Base-by-base conservation (phyloP, 2,113 vertebrate genomes). In the Micronycteris hirsuta region DNA sequence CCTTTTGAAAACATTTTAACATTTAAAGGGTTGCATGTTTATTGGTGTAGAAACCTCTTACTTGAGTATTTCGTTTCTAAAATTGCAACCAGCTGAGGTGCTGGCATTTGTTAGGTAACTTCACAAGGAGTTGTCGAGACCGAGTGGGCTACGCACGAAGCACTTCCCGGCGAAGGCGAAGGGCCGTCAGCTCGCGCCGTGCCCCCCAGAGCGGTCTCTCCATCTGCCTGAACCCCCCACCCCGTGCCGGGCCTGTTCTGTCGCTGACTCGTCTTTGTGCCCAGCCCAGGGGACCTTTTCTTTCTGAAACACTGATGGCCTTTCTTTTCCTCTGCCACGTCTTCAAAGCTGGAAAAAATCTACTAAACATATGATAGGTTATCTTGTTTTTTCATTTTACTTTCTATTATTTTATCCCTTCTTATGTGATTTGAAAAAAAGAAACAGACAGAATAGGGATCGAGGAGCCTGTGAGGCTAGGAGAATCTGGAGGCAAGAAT, bases 1-100 rank as follows among this genome's bases (percentile, higher is more conserved):
- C 63, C 31, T 14, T 86, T 70, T 91, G 52, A 80, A 86, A 89
- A 45, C 56, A 65, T 31, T 45, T 65, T 89, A 43, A 90, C 41
- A 4, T 74, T 78, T 82, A 28, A 86, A 17, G 71, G 3, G 17
- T 68, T 80, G 71, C n/a, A 45, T 91, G 81, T 91, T 47, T 38
- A 20, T 33, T 73, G 82, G 43, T 74, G 56, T 83, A 73, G 88
- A 87, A 83, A 38, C 26, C 20, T 91, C 33, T 56, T n/a, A 28
- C 19, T 84, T 63, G n/a, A 67, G 43, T 43, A 43, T 8, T 77
- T 71, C 68, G 8, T 70, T 24, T 38, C 58, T 82, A 80, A 67
- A 76, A 43, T 12, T 73, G n/a, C 8, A 45, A 13, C 28, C 19
- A 45, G 52, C 45, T 56, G 7, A 80, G n/a, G 12, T 31, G 3